phyloP scores from a whole-genome alignment of 2,797 vertebrate genomes.

The Remorina albescens region DNA sequence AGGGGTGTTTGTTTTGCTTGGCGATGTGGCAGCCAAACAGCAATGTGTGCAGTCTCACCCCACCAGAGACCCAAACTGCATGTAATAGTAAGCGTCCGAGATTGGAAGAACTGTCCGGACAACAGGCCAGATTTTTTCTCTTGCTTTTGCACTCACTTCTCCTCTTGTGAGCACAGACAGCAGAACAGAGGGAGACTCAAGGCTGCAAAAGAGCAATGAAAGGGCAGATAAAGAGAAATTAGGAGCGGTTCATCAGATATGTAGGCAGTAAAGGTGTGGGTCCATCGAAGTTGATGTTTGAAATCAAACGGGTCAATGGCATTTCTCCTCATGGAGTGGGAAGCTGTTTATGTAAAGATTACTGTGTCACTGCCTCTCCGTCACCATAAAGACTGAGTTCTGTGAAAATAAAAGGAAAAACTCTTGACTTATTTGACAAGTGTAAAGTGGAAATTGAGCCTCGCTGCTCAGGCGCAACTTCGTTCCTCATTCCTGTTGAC shows the following conservation, averaged over 20 bases:
- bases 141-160: not conserved
- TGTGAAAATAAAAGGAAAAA: not conserved
- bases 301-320: conserved; percentile 2
- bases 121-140: not conserved
- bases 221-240: conserved; percentile 13
- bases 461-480: not conserved
- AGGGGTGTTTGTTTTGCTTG: not conserved
- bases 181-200: not conserved
- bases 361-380: not conserved
- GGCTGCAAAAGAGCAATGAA: not conserved
- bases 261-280: conserved; percentile 13
- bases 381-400: not conserved
- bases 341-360: not conserved
- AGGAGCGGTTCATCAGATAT: conserved; percentile 6
- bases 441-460: not conserved
- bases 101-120: not conserved
- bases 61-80: conserved; percentile 6
- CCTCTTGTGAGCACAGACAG: not conserved
- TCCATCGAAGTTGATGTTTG: conserved; percentile 8
- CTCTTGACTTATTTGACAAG: conserved; percentile 1
- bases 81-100: not conserved
- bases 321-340: not conserved
- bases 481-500: conserved; percentile 18
- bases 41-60: conserved; percentile 20
- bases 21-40: conserved; percentile 34